These are phyloP conservation scores for Hestina assimilis DNA, from an alignment of 1,140 invertebrate genomes.

Conservation along the genomic window DNA sequence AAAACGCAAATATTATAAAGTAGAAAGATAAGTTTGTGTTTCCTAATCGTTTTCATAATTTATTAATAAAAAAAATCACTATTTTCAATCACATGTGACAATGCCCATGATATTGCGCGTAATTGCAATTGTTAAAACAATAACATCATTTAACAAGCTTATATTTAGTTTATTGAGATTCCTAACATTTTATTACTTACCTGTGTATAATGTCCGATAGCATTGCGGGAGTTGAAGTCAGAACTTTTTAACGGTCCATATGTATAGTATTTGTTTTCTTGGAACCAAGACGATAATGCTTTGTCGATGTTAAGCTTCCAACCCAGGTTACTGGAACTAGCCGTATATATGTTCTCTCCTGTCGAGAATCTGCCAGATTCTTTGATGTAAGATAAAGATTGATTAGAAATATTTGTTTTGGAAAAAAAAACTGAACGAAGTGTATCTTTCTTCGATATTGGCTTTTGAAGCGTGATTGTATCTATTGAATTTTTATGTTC, in stretches of 20 bases:
- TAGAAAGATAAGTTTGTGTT: no score
- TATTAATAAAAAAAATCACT: no score
- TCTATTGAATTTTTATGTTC: no score
- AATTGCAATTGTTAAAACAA: no score
- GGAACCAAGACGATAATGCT: constrained; percentile 46
- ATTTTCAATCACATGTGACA: no score
- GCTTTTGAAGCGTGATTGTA: no score
- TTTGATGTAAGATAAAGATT: constrained; percentile 30
- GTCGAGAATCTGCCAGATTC: constrained; percentile 43
- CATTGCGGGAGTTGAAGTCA: constrained; percentile 32
- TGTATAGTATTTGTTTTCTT: constrained; percentile 48
- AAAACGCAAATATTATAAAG: no score
- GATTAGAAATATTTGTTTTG: no score
- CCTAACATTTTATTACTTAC: constrained; percentile 19
- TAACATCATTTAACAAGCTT: neutral
- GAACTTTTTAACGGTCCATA: constrained; percentile 31
- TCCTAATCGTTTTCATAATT: no score
- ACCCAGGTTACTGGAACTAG: constrained; percentile 3
- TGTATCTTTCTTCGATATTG: no score
- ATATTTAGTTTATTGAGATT: neutral
- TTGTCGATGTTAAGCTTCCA: constrained; percentile 33
- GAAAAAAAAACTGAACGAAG: no score
- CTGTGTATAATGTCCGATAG: constrained; percentile 61
- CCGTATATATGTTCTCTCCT: constrained; percentile 55
- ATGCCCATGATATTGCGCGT: no score